These are phyloP conservation scores for Fringilla coelebs DNA, from an alignment of 2,797 vertebrate species.

Conservation along the genomic window DNA sequence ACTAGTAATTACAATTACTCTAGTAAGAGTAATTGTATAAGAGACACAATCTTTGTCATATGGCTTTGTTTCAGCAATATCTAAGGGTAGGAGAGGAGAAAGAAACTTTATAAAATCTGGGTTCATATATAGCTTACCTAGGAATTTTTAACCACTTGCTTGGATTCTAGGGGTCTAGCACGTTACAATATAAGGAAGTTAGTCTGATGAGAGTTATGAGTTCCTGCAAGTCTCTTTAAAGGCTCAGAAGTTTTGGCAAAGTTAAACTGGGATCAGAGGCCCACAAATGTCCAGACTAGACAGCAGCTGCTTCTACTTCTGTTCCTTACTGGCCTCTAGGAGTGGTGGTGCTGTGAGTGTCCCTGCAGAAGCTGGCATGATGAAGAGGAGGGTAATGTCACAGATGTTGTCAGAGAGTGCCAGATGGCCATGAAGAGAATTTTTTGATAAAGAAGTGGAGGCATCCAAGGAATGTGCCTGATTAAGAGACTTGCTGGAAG, in stretches of 20 bases:
- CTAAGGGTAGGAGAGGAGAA: neutral
- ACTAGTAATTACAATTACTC: too few relatives aligned
- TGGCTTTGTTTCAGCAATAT: neutral
- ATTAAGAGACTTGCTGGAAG: accelerated
- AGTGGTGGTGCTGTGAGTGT: neutral
- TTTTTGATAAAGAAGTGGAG: neutral
- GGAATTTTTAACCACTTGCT: neutral
- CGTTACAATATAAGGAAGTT: neutral
- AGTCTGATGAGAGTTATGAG: neutral
- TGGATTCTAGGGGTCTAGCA: neutral
- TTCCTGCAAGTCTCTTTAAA: neutral
- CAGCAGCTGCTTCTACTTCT: neutral
- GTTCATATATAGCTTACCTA: neutral
- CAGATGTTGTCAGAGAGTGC: neutral
- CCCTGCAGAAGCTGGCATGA: neutral
- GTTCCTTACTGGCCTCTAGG: neutral
- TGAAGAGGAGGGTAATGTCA: neutral
- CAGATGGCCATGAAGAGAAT: neutral
- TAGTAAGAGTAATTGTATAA: too few relatives aligned
- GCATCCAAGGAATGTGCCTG: neutral
- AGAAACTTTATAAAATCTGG: neutral
- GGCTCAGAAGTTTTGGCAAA: neutral
- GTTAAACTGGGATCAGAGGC: neutral
- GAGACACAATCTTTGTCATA: neutral
- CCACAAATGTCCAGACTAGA: neutral